Evolutionary conservation across 2,888 invertebrate genomes (phyloP).

Genomic region (Caenorhabditis uteleia): DNA sequence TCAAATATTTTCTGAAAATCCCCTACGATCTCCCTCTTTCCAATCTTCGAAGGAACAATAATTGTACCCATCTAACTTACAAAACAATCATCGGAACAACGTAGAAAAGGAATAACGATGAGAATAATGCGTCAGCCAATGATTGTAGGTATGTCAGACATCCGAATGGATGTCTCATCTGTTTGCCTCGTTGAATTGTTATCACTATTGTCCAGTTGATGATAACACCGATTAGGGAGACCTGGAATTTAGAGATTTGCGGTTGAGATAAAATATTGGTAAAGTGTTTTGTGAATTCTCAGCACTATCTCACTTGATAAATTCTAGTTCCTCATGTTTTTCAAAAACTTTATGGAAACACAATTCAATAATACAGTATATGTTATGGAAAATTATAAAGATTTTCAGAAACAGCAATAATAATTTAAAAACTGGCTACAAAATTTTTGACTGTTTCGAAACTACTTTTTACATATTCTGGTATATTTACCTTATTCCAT

Average conservation of each 20-base stretch:
- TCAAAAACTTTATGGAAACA: no score
- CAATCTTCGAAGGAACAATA: no score
- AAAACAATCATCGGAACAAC: slow-evolving; percentile 13
- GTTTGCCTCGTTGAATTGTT: slow-evolving; percentile 9
- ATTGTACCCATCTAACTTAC: no score
- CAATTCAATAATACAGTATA: no score
- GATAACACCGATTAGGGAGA: slow-evolving; percentile 10
- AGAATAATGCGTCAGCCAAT: slow-evolving; percentile 6
- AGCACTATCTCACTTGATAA: slow-evolving; percentile 12
- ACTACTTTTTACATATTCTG: no score
- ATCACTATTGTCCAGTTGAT: slow-evolving; percentile 14
- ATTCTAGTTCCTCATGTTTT: not conserved
- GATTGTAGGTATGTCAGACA: slow-evolving; percentile 13
- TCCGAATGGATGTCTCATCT: slow-evolving; percentile 7
- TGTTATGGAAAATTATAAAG: no score
- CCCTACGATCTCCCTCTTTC: no score
- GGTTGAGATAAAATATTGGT: not conserved
- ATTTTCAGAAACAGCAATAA: no score
- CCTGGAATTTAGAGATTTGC: slow-evolving; percentile 2
- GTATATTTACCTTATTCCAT: no score
- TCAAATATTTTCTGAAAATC: no score
- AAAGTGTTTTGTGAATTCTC: slow-evolving; percentile 22
- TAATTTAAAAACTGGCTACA: no score
- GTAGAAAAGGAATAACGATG: slow-evolving; percentile 2
- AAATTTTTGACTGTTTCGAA: no score